Evolutionary conservation across 2,888 invertebrate genomes (phyloP), one percentile per base, ranked within the genome.

Genomic region (Andrena chrysosceles): DNA sequence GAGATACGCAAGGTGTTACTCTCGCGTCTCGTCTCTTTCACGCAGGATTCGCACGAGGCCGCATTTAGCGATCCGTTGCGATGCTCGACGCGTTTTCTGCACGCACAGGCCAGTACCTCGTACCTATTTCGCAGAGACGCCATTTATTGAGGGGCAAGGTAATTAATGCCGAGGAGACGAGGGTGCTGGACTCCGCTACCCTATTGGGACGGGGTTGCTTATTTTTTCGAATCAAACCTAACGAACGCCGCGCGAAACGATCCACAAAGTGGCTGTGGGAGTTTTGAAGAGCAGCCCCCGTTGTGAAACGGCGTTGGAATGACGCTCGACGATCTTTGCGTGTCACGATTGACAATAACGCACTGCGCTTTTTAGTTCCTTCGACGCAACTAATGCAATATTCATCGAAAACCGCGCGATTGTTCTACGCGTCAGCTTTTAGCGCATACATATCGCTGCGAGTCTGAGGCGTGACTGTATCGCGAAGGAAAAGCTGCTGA

Each of bases 1-100:
- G 59, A 80, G 67, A 86, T 67, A 71, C 70, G 77, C 67, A 77
- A 81, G 78, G 79, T 73, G 77, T 83, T 85, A 73, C 70, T 78
- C 52, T 86, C 68, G 76, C 71, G 56, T 69, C 62, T 56, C 52
- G 29, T 23, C 66, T 64, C 60, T 69, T 77, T 77, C 66, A n/a
- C 67, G 75, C 33, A 52, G 49, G 23, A 63, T 56, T 69, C 73
- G 60, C 68, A 29, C 49, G 72, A 72, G 52, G 60, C 78, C 54
- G 49, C 48, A 74, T 82, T 78, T 54, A 74, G 74, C 77, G 56
- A 48, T 60, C 23, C 67, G 60, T 67, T 33, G 54, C 69, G 63
- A 70, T 70, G 62, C 77, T 29, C 60, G 60, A 35, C 52, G 69
- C 59, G 64, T 76, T 78, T 76, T 59, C 66, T 35, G 16, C 80